Percentiles rank a stretch among this genome's conserved stretches.
These are phyloP conservation scores for Tauraco hartlaubi DNA, from an alignment of 2,797 vertebrate genomes.

Conservation along the genomic window DNA sequence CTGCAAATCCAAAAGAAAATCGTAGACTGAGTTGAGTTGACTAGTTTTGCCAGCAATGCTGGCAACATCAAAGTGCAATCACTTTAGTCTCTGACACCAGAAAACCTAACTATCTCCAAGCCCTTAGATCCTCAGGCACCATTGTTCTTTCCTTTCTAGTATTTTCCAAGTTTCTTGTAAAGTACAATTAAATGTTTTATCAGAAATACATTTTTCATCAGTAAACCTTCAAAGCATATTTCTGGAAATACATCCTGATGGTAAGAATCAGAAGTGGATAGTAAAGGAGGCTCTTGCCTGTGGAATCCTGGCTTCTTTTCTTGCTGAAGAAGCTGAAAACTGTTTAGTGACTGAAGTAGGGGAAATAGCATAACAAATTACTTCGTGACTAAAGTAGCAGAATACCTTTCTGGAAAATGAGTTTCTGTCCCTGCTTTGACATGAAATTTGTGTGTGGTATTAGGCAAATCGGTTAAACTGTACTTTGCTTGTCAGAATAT, in stretches of 20 bases:
- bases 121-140: background rate
- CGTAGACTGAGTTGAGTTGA: background rate
- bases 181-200: background rate
- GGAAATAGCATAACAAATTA: background rate
- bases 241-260: background rate
- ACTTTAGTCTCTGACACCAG: background rate
- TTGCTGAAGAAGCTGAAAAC: background rate
- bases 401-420: background rate
- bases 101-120: background rate
- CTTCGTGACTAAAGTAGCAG: background rate
- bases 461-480: background rate
- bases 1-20: background rate
- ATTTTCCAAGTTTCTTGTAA: background rate
- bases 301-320: background rate
- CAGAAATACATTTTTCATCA: background rate
- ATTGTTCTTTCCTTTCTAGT: background rate
- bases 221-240: background rate
- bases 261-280: background rate
- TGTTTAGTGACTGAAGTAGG: background rate
- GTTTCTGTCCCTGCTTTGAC: background rate
- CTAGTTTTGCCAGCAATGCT: background rate
- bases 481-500: background rate
- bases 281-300: background rate
- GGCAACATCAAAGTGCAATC: background rate
- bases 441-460: background rate